These are phyloP conservation scores for Sarcophilus harrisii DNA, from an alignment of 2,797 vertebrate species.

Conservation along the genomic window DNA sequence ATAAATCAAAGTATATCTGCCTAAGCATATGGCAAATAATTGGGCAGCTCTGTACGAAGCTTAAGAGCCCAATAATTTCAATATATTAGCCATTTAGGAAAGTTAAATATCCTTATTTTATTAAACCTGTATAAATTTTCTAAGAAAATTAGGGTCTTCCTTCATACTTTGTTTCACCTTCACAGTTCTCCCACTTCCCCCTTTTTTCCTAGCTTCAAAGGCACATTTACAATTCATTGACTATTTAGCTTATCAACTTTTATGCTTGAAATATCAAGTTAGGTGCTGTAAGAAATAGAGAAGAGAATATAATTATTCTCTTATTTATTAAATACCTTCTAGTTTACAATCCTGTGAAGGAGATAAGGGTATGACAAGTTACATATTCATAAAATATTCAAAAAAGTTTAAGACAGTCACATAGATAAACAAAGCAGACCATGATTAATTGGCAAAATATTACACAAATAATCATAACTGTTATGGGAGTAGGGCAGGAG, in stretches of 20 bases:
- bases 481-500: not conserved
- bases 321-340: not conserved
- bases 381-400: not conserved
- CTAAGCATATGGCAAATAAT: constrained; percentile 6
- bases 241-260: not conserved
- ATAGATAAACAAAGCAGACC: not conserved
- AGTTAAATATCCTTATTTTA: not conserved
- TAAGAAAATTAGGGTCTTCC: not conserved
- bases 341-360: not conserved
- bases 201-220: not conserved
- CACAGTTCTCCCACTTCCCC: not conserved
- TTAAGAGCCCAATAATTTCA: not conserved
- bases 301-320: not conserved
- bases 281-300: not conserved
- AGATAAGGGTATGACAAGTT: not conserved
- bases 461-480: not conserved
- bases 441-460: not conserved
- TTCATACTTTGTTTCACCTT: not conserved
- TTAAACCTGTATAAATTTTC: not conserved
- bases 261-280: not conserved
- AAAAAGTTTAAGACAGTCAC: not conserved
- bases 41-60: not conserved
- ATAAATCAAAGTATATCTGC: not conserved
- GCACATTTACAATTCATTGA: not conserved
- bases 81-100: not conserved